Conservation (phyloP, 2,888 invertebrate genomes). For the Scotopteryx bipunctaria region DNA sequence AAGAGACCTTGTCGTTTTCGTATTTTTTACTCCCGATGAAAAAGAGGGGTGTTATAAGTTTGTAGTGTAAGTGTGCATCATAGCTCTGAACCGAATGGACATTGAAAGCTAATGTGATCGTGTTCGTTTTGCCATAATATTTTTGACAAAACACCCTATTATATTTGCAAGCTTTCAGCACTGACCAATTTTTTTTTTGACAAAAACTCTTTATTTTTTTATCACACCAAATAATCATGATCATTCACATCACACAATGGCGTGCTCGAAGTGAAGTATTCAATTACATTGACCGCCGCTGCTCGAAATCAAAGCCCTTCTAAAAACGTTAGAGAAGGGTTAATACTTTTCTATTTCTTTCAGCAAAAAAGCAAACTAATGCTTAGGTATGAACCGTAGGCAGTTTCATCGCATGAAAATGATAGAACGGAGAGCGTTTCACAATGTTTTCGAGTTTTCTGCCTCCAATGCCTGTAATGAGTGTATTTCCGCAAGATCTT, state of each 20-base stretch:
- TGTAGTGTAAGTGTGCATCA: too few relatives aligned
- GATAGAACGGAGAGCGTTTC: too few relatives aligned
- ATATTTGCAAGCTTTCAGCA: background rate
- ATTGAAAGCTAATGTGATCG: too few relatives aligned
- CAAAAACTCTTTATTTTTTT: constrained; percentile 8
- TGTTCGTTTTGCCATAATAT: too few relatives aligned
- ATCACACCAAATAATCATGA: constrained; percentile 18
- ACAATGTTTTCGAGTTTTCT: too few relatives aligned
- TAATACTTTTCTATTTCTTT: constrained; percentile 38
- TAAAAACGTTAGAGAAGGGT: constrained; percentile 55
- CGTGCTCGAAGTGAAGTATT: constrained; percentile 46
- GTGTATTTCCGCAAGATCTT: too few relatives aligned
- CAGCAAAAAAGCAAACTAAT: background rate
- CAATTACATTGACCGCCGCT: constrained; percentile 67
- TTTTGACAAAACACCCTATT: background rate
- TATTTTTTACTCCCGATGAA: too few relatives aligned
- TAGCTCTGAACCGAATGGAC: too few relatives aligned
- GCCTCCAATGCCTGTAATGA: too few relatives aligned
- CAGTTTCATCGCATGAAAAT: too few relatives aligned
- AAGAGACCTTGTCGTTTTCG: too few relatives aligned
- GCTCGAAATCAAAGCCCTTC: constrained; percentile 53
- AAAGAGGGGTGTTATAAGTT: too few relatives aligned
- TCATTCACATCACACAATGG: constrained; percentile 22
- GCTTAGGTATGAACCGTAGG: constrained; percentile 11
- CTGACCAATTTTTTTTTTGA: constrained; percentile 3